phyloP scores from a whole-genome alignment of 2,113 vertebrate genomes.

The Dendrocopos noguchii region DNA sequence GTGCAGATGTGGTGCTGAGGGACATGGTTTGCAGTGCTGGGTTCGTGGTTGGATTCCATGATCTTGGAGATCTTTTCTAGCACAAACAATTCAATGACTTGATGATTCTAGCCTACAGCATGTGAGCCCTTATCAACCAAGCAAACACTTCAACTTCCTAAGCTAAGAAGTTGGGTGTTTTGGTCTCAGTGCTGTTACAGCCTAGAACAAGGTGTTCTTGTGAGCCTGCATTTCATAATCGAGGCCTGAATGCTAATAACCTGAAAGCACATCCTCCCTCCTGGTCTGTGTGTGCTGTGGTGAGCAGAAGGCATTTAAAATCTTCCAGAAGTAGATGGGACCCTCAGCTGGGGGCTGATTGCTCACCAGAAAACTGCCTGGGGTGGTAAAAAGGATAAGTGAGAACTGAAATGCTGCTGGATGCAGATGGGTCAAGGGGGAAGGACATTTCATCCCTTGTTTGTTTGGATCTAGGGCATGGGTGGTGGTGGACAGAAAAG shows the following conservation, averaged over 20 bases:
- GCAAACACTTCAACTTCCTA: neutral
- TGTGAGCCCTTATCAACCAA: neutral
- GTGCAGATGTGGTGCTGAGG: too few species aligned
- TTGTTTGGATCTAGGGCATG: neutral
- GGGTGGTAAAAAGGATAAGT: neutral
- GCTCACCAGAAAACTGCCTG: neutral
- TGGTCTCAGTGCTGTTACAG: neutral
- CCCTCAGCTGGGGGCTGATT: neutral
- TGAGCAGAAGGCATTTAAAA: neutral
- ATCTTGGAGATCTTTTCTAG: too few species aligned
- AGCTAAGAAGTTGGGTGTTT: neutral
- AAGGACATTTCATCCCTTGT: neutral
- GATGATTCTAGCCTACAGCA: neutral
- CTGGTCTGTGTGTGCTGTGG: neutral
- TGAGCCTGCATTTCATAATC: neutral
- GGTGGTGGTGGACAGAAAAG: rapidly evolving
- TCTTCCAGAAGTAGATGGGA: neutral
- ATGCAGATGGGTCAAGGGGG: neutral
- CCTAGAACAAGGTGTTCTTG: neutral
- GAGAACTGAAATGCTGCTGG: neutral
- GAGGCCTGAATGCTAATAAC: neutral
- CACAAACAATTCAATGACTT: too few species aligned
- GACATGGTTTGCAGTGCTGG: too few species aligned
- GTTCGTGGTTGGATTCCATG: too few species aligned
- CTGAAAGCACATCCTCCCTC: neutral